Percentiles rank a stretch among this genome's conserved stretches.
These are phyloP conservation scores for Nomada ferruginata DNA, from an alignment of 2,888 invertebrate genomes.

Conservation along the genomic window DNA sequence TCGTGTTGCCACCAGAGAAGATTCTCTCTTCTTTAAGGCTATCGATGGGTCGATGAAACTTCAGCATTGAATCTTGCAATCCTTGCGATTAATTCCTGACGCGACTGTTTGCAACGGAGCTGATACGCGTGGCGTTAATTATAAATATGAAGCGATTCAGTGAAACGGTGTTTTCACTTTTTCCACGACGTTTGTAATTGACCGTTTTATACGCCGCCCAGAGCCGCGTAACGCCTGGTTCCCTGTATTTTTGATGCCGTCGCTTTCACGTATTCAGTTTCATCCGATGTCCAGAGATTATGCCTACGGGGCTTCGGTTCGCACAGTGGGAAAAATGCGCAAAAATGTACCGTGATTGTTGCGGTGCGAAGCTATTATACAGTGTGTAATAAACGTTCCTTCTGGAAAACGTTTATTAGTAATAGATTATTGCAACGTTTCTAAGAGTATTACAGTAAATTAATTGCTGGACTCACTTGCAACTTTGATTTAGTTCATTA, in stretches of 20 bases:
- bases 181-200: constrained; percentile 15
- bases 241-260: constrained; percentile 40
- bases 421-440: neutral
- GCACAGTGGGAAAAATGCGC: constrained; percentile 14
- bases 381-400: constrained; percentile 41
- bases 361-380: constrained; percentile 34
- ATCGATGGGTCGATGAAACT: constrained; percentile 24
- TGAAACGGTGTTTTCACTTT: constrained; percentile 30
- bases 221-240: constrained; percentile 19
- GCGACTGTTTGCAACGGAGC: neutral
- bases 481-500: no score
- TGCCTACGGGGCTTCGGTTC: neutral
- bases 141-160: neutral
- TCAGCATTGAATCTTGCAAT: no score
- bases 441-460: no score
- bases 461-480: no score
- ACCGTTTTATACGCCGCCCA: constrained; percentile 29
- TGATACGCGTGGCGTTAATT: neutral
- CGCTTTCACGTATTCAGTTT: constrained; percentile 36
- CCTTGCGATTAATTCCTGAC: no score
- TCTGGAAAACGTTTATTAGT: constrained; percentile 6
- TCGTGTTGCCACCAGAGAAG: constrained; percentile 56
- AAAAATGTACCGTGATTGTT: constrained; percentile 18
- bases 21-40: constrained; percentile 42
- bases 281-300: constrained; percentile 45